Conservation (phyloP, 1,140 invertebrate species). For the Bombus waltoni region DNA sequence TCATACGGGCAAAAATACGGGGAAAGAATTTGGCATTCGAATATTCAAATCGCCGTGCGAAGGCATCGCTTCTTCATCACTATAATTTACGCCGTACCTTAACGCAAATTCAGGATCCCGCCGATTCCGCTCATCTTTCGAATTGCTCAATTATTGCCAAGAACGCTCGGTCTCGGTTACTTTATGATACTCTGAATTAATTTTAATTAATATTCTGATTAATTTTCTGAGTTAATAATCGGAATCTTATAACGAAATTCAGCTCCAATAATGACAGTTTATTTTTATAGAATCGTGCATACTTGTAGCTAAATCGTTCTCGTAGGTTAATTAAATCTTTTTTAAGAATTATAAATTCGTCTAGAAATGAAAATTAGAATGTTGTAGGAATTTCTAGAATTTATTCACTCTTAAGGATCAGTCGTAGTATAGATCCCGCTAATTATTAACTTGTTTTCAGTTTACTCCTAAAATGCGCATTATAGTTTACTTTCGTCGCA, state of each 20-base stretch:
- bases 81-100: not conserved
- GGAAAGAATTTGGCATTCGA: not conserved
- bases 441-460: not conserved
- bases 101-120: not conserved
- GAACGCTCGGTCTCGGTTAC: not conserved
- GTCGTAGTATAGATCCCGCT: too few relatives aligned
- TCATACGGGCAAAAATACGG: not conserved
- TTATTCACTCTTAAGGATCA: too few relatives aligned
- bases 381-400: too few relatives aligned
- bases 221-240: too few relatives aligned
- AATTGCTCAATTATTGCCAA: not conserved
- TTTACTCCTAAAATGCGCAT: not conserved
- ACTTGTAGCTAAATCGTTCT: not conserved
- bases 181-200: not conserved
- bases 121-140: not conserved
- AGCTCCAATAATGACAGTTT: not conserved
- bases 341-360: not conserved
- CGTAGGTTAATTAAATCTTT: not conserved
- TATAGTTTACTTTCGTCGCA: too few relatives aligned
- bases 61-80: not conserved
- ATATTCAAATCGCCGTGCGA: slow-evolving; percentile 2
- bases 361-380: not conserved
- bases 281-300: not conserved
- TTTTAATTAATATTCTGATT: not conserved
- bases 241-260: not conserved